Percentiles rank a stretch among this genome's conserved stretches.
phyloP scores from a whole-genome alignment of 2,888 invertebrate species.

The Tenthredo amoena region DNA sequence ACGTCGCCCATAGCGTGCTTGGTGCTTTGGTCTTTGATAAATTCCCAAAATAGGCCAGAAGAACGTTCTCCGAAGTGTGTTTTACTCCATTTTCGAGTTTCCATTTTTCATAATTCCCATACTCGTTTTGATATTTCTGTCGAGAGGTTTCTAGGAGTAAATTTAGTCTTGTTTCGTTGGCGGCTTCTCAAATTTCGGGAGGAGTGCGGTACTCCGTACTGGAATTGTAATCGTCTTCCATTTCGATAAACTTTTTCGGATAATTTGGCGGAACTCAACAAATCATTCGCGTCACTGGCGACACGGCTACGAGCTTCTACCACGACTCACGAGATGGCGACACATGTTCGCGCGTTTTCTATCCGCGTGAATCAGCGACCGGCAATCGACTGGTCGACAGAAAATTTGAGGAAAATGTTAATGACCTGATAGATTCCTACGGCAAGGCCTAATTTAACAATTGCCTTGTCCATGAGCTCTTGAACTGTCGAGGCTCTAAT shows the following conservation, averaged over 20 bases:
- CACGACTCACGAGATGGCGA: conserved; percentile 14
- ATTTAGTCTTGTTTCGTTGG: neutral
- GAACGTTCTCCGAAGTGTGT: conserved; percentile 36
- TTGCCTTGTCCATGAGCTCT: no score
- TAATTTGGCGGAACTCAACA: neutral
- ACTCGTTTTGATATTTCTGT: conserved; percentile 37
- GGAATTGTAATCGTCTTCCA: neutral
- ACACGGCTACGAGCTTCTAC: conserved; percentile 6
- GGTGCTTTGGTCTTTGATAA: conserved; percentile 11
- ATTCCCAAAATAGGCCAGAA: conserved; percentile 32
- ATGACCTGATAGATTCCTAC: neutral
- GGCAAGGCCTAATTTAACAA: neutral
- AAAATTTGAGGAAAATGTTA: neutral
- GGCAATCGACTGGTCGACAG: conserved; percentile 31
- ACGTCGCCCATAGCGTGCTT: conserved; percentile 31
- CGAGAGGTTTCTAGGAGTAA: conserved; percentile 43
- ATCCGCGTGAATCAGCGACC: conserved; percentile 26
- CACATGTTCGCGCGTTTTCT: neutral
- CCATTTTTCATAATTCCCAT: conserved; percentile 37
- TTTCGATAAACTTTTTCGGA: neutral
- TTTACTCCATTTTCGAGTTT: neutral
- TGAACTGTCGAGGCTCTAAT: neutral
- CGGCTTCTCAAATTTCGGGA: conserved; percentile 20
- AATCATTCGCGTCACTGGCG: no score
- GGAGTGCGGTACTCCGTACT: neutral